Base-by-base conservation (phyloP, 2,888 invertebrate genomes). In the Caenorhabditis zanzibari region DNA sequence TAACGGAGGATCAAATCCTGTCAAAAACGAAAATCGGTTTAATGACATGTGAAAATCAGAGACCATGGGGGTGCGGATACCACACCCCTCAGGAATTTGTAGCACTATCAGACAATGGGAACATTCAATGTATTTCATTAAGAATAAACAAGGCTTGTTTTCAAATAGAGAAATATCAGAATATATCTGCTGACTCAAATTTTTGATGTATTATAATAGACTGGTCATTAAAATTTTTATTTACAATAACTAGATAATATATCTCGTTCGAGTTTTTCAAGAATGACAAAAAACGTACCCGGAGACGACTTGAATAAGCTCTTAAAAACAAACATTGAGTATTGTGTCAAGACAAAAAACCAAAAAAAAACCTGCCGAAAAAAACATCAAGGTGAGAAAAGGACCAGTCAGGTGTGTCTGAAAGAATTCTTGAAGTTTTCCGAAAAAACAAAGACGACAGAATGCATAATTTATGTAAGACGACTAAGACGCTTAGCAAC, bases 401-500 rank as follows among this genome's bases (percentile, higher is more conserved):
- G 35, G 54, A 22, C 54, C 26, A 26, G n/a, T 10, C 9, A 56
- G 38, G 68, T 54, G 68, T 69, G 41, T 32, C 41, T 14, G 56
- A 58, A 38, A 41, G 14, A 47, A 19, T 19, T n/a, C 47, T 10
- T 47, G 47, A 14, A 47, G 26, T 19, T 19, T 14, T 19, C 2
- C n/a, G 10, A 12, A 26, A 9, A 26, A 26, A 63, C n/a, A 41
- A 35, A 59, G 72, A 35, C 9, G 61, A 26, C 59, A 35, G n/a
- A 38, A 61, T 41, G 24, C 52, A 63, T 74, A 63, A 74, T 74
- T 74, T 16, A 74, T 54, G 22, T 73, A 28, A 74, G 64, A 64
- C 54, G 74, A 64, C 64, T 74, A 74, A 74, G 74, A 54, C 54
- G 74, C 74, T 74, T 74, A 74, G 64, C 74, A 74, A 74, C 74